A percentile compares a stretch with the other conserved stretches of the same genome.
Evolutionary conservation across 2,888 invertebrate species (phyloP).

Genomic region (Tryphoninae sp.): DNA sequence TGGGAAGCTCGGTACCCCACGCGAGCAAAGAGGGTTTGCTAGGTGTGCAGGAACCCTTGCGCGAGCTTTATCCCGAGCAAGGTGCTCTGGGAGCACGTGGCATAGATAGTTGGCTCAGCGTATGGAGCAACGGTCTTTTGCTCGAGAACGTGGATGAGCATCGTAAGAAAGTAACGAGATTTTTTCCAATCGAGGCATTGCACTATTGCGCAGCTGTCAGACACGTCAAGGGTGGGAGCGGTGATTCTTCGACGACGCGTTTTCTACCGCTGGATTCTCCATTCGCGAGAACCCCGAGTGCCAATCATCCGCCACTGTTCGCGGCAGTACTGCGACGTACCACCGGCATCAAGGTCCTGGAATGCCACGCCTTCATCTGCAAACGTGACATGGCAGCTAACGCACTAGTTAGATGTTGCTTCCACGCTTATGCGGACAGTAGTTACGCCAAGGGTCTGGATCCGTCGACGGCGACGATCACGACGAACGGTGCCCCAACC

Average conservation of each 20-base stretch:
- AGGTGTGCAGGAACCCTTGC: conserved; percentile 97
- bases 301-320: conserved; percentile 97
- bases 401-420: conserved; percentile 97
- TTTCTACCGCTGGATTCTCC: conserved; percentile 98
- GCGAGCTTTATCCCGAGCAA: conserved; percentile 97
- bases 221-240: conserved; percentile 85
- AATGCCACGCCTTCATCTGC: conserved; percentile 99
- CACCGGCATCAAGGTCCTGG: conserved; percentile 97
- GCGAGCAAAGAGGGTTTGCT: conserved; percentile 98
- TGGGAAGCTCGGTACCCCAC: conserved; percentile 98
- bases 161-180: conserved; percentile 95
- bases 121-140: conserved; percentile 97
- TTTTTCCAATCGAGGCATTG: conserved; percentile 97
- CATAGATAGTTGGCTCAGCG: conserved; percentile 97
- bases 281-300: conserved; percentile 95
- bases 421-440: conserved; percentile 98
- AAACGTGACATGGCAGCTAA: conserved; percentile 98
- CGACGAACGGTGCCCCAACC: conserved; percentile 69
- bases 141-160: conserved; percentile 98
- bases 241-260: conserved; percentile 87
- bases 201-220: conserved; percentile 98
- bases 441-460: conserved; percentile 90
- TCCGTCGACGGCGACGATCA: conserved; percentile 76
- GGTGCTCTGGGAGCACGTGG: conserved; percentile 94
- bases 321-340: conserved; percentile 98